Base-by-base conservation (phyloP, 1,140 invertebrate species). In the Linepithema humile region DNA sequence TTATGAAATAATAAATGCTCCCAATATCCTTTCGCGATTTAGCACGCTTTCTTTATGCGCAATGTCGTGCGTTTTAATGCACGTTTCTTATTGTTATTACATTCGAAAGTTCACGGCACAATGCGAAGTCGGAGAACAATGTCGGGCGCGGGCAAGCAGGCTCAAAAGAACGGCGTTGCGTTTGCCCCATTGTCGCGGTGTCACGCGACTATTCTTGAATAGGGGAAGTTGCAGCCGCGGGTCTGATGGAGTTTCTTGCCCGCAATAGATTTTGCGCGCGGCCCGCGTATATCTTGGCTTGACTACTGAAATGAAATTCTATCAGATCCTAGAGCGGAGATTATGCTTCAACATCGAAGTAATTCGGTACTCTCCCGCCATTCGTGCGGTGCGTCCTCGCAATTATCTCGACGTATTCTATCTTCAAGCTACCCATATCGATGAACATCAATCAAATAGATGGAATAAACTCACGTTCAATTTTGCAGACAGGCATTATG, bases 171-270 rank as follows among this genome's bases (percentile, higher is more conserved):
- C 72, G 32, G 55, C 72, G 43, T 35, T 45, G 70, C 84, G 67
- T 86, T 84, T 77, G 74, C 84, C 29, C 84, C 84, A 83, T 85
- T 83, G 84, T 86, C 82, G 67, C 72, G 82, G 60, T 77, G 84
- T 77, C 82, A 85, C 82, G 84, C 80, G 82, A 85, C 32, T 73
- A 69, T 82, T 60, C 69, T 70, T 38, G 78, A 85, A 85, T 67
- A 45, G 67, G 55, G 65, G 43, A 73, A 57, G 48, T 45, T 70
- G 67, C 60, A 40, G 59, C 43, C 40, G 72, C 60, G 59, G 48
- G 17, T 69, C 75, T 65, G 73, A 65, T 74, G 73, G 38, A 65
- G 78, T 82, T 82, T 74, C 69, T 82, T 82, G 69, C 53, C 43
- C 43, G 69, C 78, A 70, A 80, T 80, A 82, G 69, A 82, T 82